Evolutionary conservation across 2,888 invertebrate species (phyloP), one percentile per base, ranked within the genome.

Genomic region (Hemithea aestivaria): DNA sequence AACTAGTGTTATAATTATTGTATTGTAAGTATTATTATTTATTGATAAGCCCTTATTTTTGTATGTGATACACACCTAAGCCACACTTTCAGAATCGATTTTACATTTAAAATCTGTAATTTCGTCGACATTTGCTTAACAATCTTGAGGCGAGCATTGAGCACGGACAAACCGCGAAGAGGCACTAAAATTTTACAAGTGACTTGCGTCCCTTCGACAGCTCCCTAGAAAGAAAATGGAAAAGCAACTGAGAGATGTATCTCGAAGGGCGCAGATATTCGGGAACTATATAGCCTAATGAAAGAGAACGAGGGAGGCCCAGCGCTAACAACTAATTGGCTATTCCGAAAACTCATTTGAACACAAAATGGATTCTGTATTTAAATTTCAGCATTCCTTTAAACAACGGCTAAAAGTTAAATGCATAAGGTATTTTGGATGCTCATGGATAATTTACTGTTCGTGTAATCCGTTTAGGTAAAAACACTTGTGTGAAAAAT

Each of bases 271-370:
- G 73, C 77, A 80, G 78, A 85, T 83, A 84, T 85, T 85, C 73
- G 76, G 80, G 76, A 87, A 87, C 85, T 85, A 85, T 84, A 87
- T 83, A 83, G 84, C 78, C 77, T 84, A 87, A 85, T 87, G 85
- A 87, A 87, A 87, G 82, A 67, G 80, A 84, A 82, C 78, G 83
- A 79, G 83, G 82, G 82, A 74, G 78, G 82, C 75, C 74, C 76
- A 77, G 80, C 83, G 87, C 85, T 87, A 87, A 87, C 87, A 85
- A 85, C 87, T 87, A 87, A 87, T 87, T 87, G 87, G 77, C 85
- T 81, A 87, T 85, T 83, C 84, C 76, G 72, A 82, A 87, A 87
- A 87, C 87, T 87, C 87, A 85, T 87, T 87, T 85, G 76, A 82
- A 87, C 85, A 81, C 82, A 84, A 84, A 87, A 87, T 85, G 87